Evolutionary conservation across 2,797 vertebrate species (phyloP).

Genomic region (Halcyon chelicuti): DNA sequence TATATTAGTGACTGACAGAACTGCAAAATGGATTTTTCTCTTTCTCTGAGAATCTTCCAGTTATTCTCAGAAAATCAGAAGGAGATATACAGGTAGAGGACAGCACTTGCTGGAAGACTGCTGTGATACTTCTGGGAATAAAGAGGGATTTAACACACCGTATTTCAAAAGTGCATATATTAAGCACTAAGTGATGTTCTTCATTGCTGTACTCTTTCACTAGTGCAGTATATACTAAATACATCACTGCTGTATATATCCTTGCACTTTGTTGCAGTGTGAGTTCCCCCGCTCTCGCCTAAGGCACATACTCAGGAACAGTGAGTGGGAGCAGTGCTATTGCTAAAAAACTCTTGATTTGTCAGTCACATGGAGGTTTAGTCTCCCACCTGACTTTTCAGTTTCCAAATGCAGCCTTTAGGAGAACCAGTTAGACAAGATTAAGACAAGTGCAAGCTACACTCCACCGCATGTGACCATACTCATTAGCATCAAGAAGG

Average conservation of each 20-base stretch:
- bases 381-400: neutral
- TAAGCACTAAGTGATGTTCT: neutral
- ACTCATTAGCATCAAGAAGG: neutral
- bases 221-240: neutral
- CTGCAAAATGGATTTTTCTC: neutral
- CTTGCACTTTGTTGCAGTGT: neutral
- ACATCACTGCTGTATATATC: neutral
- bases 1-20: neutral
- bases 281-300: neutral
- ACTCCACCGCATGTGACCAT: neutral
- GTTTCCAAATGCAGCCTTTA: neutral
- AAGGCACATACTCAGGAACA: neutral
- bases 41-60: neutral
- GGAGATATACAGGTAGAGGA: neutral
- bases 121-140: neutral
- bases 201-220: neutral
- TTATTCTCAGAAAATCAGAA: neutral
- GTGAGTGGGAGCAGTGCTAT: neutral
- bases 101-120: neutral
- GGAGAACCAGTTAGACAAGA: neutral
- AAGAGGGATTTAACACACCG: neutral
- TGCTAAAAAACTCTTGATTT: neutral
- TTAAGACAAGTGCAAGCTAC: neutral
- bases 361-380: neutral
- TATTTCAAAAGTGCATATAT: neutral